These are phyloP conservation scores for Lasioglossum albipes DNA, from an alignment of 1,140 invertebrate species.

Conservation along the genomic window DNA sequence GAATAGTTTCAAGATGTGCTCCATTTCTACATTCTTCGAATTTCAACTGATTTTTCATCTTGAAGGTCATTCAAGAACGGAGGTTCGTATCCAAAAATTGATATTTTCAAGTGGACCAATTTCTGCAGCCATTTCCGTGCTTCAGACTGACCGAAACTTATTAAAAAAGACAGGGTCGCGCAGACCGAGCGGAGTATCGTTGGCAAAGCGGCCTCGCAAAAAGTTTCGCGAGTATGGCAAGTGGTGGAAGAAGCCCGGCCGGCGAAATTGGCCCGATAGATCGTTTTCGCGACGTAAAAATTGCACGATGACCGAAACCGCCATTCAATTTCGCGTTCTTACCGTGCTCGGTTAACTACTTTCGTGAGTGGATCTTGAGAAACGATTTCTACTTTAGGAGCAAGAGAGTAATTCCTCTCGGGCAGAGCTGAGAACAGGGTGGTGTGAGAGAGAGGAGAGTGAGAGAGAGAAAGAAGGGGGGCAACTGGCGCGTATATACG, in stretches of 20 bases:
- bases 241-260: background rate
- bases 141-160: no score
- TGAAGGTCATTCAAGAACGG: no score
- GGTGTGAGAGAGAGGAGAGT: no score
- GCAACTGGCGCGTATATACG: conserved; percentile 28
- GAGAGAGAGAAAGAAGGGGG: background rate
- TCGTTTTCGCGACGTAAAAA: conserved; percentile 33
- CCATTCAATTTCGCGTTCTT: conserved; percentile 55
- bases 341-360: conserved; percentile 43
- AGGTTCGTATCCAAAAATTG: no score
- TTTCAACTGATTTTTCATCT: no score
- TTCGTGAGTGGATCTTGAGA: conserved; percentile 43
- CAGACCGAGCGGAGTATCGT: background rate
- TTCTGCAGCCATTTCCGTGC: no score
- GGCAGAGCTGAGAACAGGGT: background rate
- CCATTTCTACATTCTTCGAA: no score
- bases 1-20: no score
- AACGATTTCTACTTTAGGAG: conserved; percentile 44
- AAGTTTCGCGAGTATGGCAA: background rate
- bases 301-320: conserved; percentile 48
- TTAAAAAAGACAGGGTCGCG: background rate
- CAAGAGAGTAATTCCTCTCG: conserved; percentile 53
- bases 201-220: background rate
- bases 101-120: no score
- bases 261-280: background rate